Percentiles rank a stretch among this genome's conserved stretches.
Conservation (phyloP, 1,140 invertebrate genomes). For the Dendroctonus valens region DNA sequence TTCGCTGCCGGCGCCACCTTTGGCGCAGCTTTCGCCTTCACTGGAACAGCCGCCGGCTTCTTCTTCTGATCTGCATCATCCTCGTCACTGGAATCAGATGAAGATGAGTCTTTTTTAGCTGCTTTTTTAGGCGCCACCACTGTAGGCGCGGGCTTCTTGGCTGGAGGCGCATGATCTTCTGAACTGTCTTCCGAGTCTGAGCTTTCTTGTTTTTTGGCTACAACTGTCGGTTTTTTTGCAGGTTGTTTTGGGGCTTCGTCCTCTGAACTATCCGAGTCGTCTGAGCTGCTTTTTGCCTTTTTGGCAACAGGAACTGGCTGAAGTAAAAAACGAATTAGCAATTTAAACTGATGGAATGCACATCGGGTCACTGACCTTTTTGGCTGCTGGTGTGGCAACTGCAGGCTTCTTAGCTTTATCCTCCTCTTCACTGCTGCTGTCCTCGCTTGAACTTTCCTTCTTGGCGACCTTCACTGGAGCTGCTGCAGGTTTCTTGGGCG, state of each 20-base stretch:
- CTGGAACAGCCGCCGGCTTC: slow-evolving; percentile 11
- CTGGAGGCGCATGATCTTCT: slow-evolving; percentile 20
- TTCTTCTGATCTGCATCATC: neutral
- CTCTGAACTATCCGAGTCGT: slow-evolving; percentile 12
- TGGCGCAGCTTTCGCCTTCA: neutral
- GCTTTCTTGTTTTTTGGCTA: slow-evolving; percentile 3
- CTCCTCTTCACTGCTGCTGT: slow-evolving; percentile 38
- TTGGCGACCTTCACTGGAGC: slow-evolving; percentile 33
- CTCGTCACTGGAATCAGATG: neutral
- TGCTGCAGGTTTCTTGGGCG: slow-evolving; percentile 4
- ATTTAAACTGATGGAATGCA: neutral
- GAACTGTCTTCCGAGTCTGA: slow-evolving; percentile 22
- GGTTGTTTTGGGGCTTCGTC: slow-evolving; percentile 10
- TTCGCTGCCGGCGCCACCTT: slow-evolving; percentile 6
- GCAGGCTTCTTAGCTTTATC: neutral
- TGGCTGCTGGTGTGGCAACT: neutral
- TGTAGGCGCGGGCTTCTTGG: slow-evolving; percentile 1
- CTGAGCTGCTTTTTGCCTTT: slow-evolving; percentile 18
- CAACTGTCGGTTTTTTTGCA: neutral
- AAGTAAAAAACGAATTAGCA: neutral
- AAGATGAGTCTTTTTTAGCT: neutral
- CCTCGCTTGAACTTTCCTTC: slow-evolving; percentile 42
- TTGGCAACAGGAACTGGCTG: slow-evolving; percentile 7
- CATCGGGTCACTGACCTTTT: neutral
- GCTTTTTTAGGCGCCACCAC: slow-evolving; percentile 2